Evolutionary conservation across 2,888 invertebrate species (phyloP), one percentile per base, ranked within the genome.

Genomic region (Sympetrum striolatum): DNA sequence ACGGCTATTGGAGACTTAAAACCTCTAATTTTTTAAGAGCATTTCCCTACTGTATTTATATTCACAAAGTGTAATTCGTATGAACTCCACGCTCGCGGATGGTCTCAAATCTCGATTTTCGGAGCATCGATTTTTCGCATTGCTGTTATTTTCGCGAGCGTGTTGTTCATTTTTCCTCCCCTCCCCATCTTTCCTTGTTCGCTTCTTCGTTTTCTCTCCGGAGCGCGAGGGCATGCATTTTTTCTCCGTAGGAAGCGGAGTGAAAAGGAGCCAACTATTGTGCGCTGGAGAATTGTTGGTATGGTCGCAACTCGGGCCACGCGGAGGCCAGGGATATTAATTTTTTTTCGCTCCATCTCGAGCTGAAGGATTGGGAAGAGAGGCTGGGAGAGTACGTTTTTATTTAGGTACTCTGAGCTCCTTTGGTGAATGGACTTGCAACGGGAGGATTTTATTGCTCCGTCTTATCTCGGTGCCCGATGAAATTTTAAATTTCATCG

Each of bases 251-350:
- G 31, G 82, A 53, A 82, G 58, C 58, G 35, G 31, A 53, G 53
- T 48, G 25, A 82, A 82, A 82, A 82, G 82, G 35, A 82, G 35
- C 82, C 82, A 58, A 82, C 35, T 35, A 82, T 58, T 82, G 81
- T 81, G 44, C 12, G 10, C 73, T 1, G 73, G 15, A 25, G 73
- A 73, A 31, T 73, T 73, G 73, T 73, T 73, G 31, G 73, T 73
- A 73, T 73, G 73, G 73, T 31, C 73, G 73, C 73, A 31, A 73
- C 73, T 31, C 31, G 31, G 8, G 3, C 73, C 73, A 15, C 14
- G 25, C 6, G 73, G 31, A 25, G 31, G 31, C 64, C 22, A 73
- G 22, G 73, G 14, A 73, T 73, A 31, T 53, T 53, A 18, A 5
- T 53, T 53, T 53, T n/a, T 53, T 18, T 53, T 53, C 18, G 15